Conservation (phyloP, 2,888 invertebrate genomes). For the Caenorhabditis macrosperma region DNA sequence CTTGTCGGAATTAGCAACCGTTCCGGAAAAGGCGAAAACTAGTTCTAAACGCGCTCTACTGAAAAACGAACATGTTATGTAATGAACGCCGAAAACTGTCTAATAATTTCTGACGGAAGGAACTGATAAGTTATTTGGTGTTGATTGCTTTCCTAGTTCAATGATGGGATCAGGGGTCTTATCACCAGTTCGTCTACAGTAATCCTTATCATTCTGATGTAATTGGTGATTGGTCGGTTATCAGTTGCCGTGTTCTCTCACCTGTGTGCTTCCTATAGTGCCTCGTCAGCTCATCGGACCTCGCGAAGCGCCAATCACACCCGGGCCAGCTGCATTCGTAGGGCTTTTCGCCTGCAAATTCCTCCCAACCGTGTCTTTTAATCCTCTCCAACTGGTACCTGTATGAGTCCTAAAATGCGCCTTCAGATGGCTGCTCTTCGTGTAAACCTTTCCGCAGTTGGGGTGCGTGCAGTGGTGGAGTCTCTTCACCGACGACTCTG, state of each 20-base stretch:
- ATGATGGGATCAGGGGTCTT: no score
- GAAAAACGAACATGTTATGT: no score
- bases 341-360: conserved; percentile 78
- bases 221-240: no score
- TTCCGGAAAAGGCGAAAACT: no score
- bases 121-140: no score
- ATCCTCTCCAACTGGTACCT: conserved; percentile 59
- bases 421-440: conserved; percentile 79
- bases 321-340: conserved; percentile 77
- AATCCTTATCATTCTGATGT: background rate
- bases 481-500: conserved; percentile 40
- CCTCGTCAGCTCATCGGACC: conserved; percentile 72
- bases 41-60: no score
- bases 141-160: no score
- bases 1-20: no score
- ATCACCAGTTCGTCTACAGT: background rate
- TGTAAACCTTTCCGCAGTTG: conserved; percentile 78
- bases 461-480: conserved; percentile 69
- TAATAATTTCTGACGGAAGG: no score
- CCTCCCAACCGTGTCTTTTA: background rate
- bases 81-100: no score
- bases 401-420: conserved; percentile 79
- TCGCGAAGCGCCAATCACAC: conserved; percentile 79
- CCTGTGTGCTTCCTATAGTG: conserved; percentile 83
- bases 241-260: no score